phyloP scores from a whole-genome alignment of 2,888 invertebrate species.

The Sesamia inferens region DNA sequence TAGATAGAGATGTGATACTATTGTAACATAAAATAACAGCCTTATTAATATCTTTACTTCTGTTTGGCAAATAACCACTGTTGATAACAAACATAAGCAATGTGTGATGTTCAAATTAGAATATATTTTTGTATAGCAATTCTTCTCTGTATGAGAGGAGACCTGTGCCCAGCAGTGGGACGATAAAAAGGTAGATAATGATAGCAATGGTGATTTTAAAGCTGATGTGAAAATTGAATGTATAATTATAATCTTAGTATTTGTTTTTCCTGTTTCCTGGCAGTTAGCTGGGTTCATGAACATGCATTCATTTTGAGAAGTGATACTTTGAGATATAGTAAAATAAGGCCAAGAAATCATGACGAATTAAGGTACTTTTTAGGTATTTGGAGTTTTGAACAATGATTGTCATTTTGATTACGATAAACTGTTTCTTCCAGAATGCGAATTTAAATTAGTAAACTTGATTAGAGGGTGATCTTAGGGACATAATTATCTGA shows the following conservation, averaged over 20 bases:
- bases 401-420: constrained; percentile 2
- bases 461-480: neutral
- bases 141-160: too few relatives aligned
- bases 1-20: neutral
- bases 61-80: neutral
- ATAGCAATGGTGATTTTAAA: neutral
- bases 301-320: neutral
- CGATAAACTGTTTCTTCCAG: neutral
- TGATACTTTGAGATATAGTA: neutral
- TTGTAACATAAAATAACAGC: neutral
- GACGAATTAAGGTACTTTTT: neutral
- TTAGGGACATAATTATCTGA: neutral
- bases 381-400: neutral
- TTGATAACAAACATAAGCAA: neutral
- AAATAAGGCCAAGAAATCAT: constrained; percentile 14
- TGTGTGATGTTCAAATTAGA: neutral
- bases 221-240: neutral
- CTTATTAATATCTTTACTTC: neutral
- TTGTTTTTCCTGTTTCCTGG: neutral
- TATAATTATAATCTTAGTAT: neutral
- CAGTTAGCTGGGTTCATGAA: neutral
- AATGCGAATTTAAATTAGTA: neutral
- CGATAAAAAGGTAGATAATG: too few relatives aligned
- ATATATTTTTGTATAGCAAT: neutral
- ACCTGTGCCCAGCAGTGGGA: too few relatives aligned